Evolutionary conservation across 2,113 vertebrate species (phyloP).

Genomic region (Albula glossodonta): DNA sequence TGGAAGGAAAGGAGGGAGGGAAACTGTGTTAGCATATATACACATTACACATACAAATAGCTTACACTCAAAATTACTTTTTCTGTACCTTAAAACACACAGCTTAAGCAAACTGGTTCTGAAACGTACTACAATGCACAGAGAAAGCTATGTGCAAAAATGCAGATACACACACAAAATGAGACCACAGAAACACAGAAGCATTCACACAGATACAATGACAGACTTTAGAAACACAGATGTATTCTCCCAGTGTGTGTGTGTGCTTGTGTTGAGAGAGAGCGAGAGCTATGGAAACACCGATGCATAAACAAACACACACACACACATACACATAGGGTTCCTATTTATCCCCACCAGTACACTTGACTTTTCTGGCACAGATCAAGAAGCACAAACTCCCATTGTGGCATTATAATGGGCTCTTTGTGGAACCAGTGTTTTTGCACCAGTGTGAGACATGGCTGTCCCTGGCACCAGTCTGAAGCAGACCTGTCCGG

Average conservation of each 20-base stretch:
- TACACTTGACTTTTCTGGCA: conserved; percentile 27
- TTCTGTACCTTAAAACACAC: not conserved
- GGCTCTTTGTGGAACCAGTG: conserved; percentile 15
- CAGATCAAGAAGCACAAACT: conserved; percentile 15
- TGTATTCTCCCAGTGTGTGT: too few relatives aligned
- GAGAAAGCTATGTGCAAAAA: too few relatives aligned
- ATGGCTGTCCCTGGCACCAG: not conserved
- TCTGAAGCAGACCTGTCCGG: not conserved
- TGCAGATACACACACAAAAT: not conserved
- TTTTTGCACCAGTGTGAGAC: conserved; percentile 23
- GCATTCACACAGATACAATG: not conserved
- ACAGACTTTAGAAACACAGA: too few relatives aligned
- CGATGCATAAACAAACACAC: not conserved
- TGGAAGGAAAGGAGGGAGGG: conserved; percentile 32
- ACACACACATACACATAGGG: not conserved
- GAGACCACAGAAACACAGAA: not conserved
- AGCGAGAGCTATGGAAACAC: too few relatives aligned
- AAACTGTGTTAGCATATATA: conserved; percentile 30
- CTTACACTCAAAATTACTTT: not conserved
- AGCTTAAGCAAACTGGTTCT: too few relatives aligned
- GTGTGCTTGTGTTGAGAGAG: too few relatives aligned
- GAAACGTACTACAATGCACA: too few relatives aligned
- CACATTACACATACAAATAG: conserved; percentile 29
- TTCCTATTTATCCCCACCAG: conserved; percentile 18
- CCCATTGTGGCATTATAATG: conserved; percentile 26